Percentiles rank a stretch among this genome's conserved stretches.
Evolutionary conservation across 2,797 vertebrate genomes (phyloP).

Genomic region (Morelia viridis): DNA sequence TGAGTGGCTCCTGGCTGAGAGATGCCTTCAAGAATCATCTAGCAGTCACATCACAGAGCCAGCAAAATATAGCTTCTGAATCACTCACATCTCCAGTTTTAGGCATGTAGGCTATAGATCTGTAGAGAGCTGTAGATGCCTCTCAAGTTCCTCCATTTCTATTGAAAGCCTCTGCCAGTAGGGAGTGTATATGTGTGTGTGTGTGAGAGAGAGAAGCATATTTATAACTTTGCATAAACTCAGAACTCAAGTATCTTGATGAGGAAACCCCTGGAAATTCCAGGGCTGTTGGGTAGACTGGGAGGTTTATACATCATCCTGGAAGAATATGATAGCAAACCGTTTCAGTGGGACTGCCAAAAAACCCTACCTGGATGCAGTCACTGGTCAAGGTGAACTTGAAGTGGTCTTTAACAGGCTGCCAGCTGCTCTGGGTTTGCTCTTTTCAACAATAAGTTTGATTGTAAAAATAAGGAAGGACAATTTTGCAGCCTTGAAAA

Average conservation of each 20-base stretch:
- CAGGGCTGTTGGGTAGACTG: background rate
- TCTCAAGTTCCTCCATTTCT: background rate
- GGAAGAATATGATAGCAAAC: background rate
- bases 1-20: background rate
- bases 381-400: background rate
- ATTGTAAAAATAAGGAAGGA: background rate
- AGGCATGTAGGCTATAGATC: background rate
- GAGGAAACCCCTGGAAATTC: background rate
- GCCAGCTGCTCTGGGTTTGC: background rate
- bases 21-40: background rate
- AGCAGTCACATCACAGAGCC: background rate
- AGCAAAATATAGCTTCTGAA: background rate
- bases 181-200: background rate
- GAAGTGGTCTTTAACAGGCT: background rate
- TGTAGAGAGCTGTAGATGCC: background rate
- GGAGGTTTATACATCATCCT: background rate
- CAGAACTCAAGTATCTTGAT: background rate
- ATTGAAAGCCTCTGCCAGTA: background rate
- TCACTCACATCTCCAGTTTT: background rate
- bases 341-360: background rate
- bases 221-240: background rate
- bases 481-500: background rate
- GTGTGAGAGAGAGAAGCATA: background rate
- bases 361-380: background rate
- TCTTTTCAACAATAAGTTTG: background rate